Evolutionary conservation across 2,113 vertebrate genomes (phyloP).

Genomic region (Ameiurus melas): DNA sequence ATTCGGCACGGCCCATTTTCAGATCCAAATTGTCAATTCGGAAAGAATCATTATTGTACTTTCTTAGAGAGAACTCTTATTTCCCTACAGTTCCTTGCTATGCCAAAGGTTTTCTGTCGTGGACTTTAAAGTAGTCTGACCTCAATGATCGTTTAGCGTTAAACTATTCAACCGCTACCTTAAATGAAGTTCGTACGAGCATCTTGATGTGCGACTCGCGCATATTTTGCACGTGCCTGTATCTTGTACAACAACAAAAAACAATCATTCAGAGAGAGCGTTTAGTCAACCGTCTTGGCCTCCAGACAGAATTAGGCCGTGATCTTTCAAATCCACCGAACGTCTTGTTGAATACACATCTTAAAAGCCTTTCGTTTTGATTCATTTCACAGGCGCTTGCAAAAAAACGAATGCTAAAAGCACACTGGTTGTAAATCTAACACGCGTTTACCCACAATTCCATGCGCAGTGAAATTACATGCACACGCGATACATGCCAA

Average conservation of each 20-base stretch:
- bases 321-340: neutral
- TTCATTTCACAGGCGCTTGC: neutral
- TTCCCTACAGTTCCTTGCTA: neutral
- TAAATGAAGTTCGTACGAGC: neutral
- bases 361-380: neutral
- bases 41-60: neutral
- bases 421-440: neutral
- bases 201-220: neutral
- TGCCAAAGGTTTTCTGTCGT: neutral
- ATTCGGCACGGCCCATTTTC: neutral
- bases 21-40: neutral
- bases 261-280: no score
- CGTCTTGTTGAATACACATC: neutral
- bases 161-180: neutral
- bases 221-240: no score
- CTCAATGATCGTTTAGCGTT: neutral
- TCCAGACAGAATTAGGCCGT: neutral
- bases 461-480: neutral
- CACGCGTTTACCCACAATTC: neutral
- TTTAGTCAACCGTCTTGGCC: neutral
- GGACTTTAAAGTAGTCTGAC: neutral
- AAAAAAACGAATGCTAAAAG: neutral
- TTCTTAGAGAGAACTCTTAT: neutral
- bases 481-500: slow-evolving; percentile 55
- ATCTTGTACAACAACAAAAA: no score